Evolutionary conservation across 2,888 invertebrate species (phyloP), one percentile per base, ranked within the genome.

Genomic region (Pycnomerus fuliginosus): DNA sequence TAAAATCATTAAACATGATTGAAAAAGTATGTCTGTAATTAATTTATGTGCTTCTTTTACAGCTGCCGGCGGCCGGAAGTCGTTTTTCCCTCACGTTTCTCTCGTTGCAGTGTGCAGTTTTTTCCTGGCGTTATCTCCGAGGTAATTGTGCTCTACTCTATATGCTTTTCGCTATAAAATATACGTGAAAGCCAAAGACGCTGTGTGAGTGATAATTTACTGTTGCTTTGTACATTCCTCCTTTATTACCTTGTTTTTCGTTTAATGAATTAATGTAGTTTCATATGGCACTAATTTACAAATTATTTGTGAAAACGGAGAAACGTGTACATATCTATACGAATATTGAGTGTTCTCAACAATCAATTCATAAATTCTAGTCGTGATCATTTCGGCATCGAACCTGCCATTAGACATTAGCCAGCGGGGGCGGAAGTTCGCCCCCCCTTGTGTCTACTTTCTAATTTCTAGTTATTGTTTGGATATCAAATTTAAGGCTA

Each of bases 11-110:
- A 38, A 30, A 38, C 29, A 37, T 16, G 30, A 11, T 3, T 10
- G 16, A 27, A 25, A 37, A 30, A 30, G 29, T 38, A 7, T 20
- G 4, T 4, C 8, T 20, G 20, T 20, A 8, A 4, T 20, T 20
- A 20, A 20, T 20, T 28, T 28, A 12, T 34, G 31, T 58, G 22
- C 50, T 52, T 58, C 53, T 56, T 42, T 67, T 66, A 45, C 67
- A 68, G 70, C 71, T 39, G 66, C 68, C 31, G 68, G 69, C 40
- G 64, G 74, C 48, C 64, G 60, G 40, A 61, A 62, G 38, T 60
- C 64, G 24, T 59, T 62, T 37, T 57, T 64, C 37, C 62, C 62
- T 32, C 62, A 61, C 43, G 56, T 59, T 16, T 61, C 63, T 17
- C 52, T 68, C 44, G 52, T 68, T 31, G 53, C 63, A 28, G 46